These are phyloP conservation scores for Lytechinus pictus DNA, from an alignment of 35 echinoderm and acorn worm genomes.

Conservation along the genomic window DNA sequence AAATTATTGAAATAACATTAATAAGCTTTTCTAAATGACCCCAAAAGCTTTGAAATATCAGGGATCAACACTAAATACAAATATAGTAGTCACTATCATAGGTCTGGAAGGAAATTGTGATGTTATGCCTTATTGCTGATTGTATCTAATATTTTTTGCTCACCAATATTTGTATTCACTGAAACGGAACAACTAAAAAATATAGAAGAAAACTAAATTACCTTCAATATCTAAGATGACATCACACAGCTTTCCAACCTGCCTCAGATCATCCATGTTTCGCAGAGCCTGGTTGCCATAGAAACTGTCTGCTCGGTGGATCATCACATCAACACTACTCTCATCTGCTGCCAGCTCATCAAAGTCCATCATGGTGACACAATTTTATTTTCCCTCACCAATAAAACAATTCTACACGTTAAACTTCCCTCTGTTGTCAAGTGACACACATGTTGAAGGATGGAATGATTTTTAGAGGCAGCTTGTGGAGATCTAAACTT, in stretches of 20 bases:
- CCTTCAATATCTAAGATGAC: slow-evolving; percentile 57
- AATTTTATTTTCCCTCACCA: neutral
- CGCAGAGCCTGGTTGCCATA: slow-evolving; percentile 65
- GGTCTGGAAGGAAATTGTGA: no score
- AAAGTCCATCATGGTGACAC: slow-evolving; percentile 79
- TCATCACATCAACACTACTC: slow-evolving; percentile 56
- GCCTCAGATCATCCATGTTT: slow-evolving; percentile 71
- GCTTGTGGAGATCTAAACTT: neutral
- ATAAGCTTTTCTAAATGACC: no score
- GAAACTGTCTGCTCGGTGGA: slow-evolving; percentile 67
- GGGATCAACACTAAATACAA: no score
- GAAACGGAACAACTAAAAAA: no score
- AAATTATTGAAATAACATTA: no score
- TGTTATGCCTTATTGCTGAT: no score
- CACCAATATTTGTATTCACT: no score
- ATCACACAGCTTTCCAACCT: slow-evolving; percentile 72
- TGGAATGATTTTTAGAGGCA: neutral
- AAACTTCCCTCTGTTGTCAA: neutral
- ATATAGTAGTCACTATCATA: no score
- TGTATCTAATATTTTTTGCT: no score
- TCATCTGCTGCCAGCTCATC: slow-evolving; percentile 64
- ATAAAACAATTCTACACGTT: neutral
- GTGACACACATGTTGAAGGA: neutral
- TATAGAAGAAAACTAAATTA: neutral
- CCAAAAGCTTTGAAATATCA: no score